These are phyloP conservation scores for Cinclus mexicanus DNA, from an alignment of 2,113 vertebrate species.

Conservation along the genomic window DNA sequence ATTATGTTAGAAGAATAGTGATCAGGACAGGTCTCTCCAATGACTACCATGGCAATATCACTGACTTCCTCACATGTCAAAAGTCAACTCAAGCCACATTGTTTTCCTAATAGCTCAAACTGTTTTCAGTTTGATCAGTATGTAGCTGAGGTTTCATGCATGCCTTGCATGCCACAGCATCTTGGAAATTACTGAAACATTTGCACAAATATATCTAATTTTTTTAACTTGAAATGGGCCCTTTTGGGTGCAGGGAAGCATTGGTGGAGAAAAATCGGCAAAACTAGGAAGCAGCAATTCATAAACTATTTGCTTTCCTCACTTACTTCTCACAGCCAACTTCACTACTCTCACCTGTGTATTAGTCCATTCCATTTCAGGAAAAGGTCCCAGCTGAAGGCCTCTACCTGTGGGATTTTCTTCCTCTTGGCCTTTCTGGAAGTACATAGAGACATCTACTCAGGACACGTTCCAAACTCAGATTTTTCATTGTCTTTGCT, in stretches of 20 bases:
- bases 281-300: background rate
- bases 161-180: background rate
- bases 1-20: background rate
- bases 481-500: constrained; percentile 29
- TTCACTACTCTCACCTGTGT: constrained; percentile 58
- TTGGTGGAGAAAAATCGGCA: background rate
- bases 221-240: background rate
- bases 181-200: background rate
- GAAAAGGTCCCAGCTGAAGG: constrained; percentile 67
- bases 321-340: constrained; percentile 7
- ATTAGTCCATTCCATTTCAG: constrained; percentile 69
- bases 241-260: background rate
- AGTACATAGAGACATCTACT: constrained; percentile 64
- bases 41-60: background rate
- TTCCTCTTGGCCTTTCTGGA: constrained; percentile 69
- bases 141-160: background rate
- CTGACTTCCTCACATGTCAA: background rate
- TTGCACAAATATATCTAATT: background rate
- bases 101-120: background rate
- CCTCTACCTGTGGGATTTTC: constrained; percentile 68
- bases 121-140: background rate
- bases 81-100: background rate
- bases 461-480: constrained; percentile 45
- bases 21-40: background rate
- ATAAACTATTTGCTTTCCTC: constrained; percentile 25